Evolutionary conservation across 2,888 invertebrate genomes (phyloP).

Genomic region (Protonemura montana): DNA sequence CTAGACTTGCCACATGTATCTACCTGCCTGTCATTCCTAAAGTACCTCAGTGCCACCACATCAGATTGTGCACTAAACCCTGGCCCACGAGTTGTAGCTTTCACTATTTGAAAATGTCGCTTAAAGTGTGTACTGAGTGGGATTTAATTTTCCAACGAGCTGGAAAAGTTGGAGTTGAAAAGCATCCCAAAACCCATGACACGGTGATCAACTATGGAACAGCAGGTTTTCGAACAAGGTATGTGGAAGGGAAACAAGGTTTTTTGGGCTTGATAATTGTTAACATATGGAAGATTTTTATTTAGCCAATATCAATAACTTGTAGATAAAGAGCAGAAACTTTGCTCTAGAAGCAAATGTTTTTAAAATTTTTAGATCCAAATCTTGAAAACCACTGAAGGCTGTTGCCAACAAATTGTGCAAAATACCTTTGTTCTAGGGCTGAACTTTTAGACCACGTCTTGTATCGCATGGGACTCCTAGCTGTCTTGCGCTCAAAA

Average conservation of each 20-base stretch:
- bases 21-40: too few relatives aligned
- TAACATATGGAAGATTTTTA: too few relatives aligned
- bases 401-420: too few relatives aligned
- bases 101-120: background rate
- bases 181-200: slow-evolving; percentile 49
- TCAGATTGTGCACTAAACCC: background rate
- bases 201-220: slow-evolving; percentile 78
- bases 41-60: background rate
- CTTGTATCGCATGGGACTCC: slow-evolving; percentile 91
- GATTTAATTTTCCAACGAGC: slow-evolving; percentile 16
- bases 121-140: background rate
- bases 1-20: too few relatives aligned
- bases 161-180: slow-evolving; percentile 36
- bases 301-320: too few relatives aligned
- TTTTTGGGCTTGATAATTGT: too few relatives aligned
- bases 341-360: too few relatives aligned
- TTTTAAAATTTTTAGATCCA: too few relatives aligned
- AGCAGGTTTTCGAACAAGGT: slow-evolving; percentile 85
- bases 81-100: background rate
- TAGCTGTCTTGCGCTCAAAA: slow-evolving; percentile 89
- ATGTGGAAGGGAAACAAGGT: slow-evolving; percentile 53
- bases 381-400: too few relatives aligned
- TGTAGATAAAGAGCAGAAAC: too few relatives aligned
- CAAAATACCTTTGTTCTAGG: too few relatives aligned
- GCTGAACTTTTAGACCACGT: slow-evolving; percentile 87